Evolutionary conservation across 35 echinoderm and acorn worm genomes (phyloP).

Genomic region (Ophioderma brevispina): DNA sequence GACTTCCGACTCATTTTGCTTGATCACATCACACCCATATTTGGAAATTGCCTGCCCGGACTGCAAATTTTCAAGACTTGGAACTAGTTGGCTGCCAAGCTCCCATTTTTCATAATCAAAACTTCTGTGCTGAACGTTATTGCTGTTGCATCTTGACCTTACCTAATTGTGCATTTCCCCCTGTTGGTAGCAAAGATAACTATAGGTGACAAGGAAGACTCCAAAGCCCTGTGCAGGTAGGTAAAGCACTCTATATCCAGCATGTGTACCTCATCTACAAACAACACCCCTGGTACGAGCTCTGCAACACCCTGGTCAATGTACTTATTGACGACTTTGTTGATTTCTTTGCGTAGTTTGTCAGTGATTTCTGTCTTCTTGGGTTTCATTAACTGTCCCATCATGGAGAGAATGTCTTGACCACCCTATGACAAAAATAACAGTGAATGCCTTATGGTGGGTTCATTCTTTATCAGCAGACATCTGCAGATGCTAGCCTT

Average conservation of each 20-base stretch:
- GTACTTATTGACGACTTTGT: constrained; percentile 99
- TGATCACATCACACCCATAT: too few relatives aligned
- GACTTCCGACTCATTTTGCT: too few relatives aligned
- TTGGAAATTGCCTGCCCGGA: too few relatives aligned
- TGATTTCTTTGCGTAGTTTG: constrained; percentile 97
- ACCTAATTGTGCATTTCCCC: constrained; percentile 96
- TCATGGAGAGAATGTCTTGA: constrained; percentile 99
- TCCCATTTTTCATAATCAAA: constrained; percentile 91
- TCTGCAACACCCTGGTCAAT: constrained; percentile 99
- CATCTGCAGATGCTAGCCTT: too few relatives aligned
- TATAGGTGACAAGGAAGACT: constrained; percentile 92
- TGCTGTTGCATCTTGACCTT: not conserved
- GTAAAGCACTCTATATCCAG: constrained; percentile 99
- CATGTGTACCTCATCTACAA: constrained; percentile 99
- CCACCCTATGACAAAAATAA: constrained; percentile 83
- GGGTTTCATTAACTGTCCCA: constrained; percentile 99
- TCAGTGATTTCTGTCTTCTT: constrained; percentile 99
- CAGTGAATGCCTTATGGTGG: too few relatives aligned
- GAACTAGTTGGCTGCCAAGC: too few relatives aligned
- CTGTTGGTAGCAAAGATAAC: constrained; percentile 99
- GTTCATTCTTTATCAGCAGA: too few relatives aligned
- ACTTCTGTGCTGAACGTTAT: constrained; percentile 58
- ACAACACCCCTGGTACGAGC: constrained; percentile 92
- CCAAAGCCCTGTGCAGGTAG: constrained; percentile 94
- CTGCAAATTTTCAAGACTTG: too few relatives aligned